A percentile compares a stretch with the other conserved stretches of the same genome.
These are phyloP conservation scores for Aporophyla lueneburgensis DNA, from an alignment of 2,888 invertebrate genomes.

Conservation along the genomic window DNA sequence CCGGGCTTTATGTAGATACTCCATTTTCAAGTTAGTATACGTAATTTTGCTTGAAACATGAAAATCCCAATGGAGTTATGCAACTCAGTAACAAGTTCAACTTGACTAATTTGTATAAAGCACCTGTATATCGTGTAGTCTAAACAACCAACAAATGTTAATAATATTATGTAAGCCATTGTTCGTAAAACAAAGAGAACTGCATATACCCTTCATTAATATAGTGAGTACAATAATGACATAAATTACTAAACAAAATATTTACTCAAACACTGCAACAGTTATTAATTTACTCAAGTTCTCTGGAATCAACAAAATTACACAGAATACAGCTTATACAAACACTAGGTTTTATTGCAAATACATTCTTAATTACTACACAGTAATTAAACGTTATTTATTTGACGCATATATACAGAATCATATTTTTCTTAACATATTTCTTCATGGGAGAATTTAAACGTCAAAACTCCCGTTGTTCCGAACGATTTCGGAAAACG, in stretches of 20 bases:
- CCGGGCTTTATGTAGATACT: too few relatives aligned
- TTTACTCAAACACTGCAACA: conserved; percentile 43
- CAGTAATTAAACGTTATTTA: conserved; percentile 15
- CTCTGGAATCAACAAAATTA: conserved; percentile 47
- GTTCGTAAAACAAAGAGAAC: conserved; percentile 52
- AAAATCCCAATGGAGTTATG: background rate
- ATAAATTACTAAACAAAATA: conserved; percentile 57
- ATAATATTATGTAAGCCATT: conserved; percentile 50
- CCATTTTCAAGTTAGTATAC: too few relatives aligned
- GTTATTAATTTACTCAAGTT: conserved; percentile 55
- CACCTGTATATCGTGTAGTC: conserved; percentile 9
- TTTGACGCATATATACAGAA: conserved; percentile 13
- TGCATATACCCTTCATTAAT: conserved; percentile 46
- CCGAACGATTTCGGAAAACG: conserved; percentile 54
- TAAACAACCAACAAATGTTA: conserved; percentile 28
- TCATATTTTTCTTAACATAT: conserved; percentile 28
- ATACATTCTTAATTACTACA: conserved; percentile 28
- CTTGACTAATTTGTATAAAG: conserved; percentile 7
- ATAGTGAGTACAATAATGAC: conserved; percentile 33
- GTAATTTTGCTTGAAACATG: too few relatives aligned
- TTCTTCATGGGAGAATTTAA: conserved; percentile 54
- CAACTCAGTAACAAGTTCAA: conserved; percentile 5
- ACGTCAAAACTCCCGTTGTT: conserved; percentile 59
- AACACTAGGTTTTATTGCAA: conserved; percentile 35
- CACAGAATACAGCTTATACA: conserved; percentile 20